Conservation (phyloP, 1,140 invertebrate genomes). For the Chrysoperla carnea region DNA sequence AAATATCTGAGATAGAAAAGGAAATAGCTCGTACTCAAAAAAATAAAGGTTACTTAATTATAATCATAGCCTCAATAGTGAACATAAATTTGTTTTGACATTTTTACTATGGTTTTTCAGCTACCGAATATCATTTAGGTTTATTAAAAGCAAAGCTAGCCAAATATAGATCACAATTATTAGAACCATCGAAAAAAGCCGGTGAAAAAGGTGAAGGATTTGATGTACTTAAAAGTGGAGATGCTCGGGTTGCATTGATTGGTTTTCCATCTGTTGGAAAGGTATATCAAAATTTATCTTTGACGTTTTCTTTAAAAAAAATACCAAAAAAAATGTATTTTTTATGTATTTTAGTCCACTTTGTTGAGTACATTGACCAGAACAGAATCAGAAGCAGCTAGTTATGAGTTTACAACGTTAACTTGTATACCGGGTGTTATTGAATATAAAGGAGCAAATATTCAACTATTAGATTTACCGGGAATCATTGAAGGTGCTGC, state of each 20-base stretch:
- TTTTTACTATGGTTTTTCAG: conserved; percentile 31
- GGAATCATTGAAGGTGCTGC: conserved; percentile 96
- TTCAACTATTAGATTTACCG: conserved; percentile 93
- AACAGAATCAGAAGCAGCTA: conserved; percentile 89
- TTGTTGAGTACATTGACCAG: conserved; percentile 82
- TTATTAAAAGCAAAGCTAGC: conserved; percentile 96
- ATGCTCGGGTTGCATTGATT: conserved; percentile 95
- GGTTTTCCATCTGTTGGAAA: conserved; percentile 95
- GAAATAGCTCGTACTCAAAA: conserved; percentile 98
- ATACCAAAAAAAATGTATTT: too few species aligned
- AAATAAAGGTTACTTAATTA: conserved; percentile 74
- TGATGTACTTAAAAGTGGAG: conserved; percentile 98
- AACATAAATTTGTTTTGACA: conserved; percentile 1
- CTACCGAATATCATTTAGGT: conserved; percentile 98
- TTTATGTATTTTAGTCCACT: conserved; percentile 51
- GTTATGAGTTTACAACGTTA: conserved; percentile 98
- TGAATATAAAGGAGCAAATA: conserved; percentile 95
- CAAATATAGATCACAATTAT: conserved; percentile 86
- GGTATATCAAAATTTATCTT: conserved; percentile 23
- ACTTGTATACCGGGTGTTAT: conserved; percentile 99
- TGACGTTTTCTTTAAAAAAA: not conserved
- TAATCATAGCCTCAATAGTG: not conserved
- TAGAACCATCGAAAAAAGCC: conserved; percentile 88
- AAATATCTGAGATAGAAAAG: conserved; percentile 94
- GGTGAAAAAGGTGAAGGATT: conserved; percentile 95